Evolutionary conservation across 2,888 invertebrate species (phyloP), one percentile per base, ranked within the genome.

Genomic region (Chrysotoxum bicinctum): DNA sequence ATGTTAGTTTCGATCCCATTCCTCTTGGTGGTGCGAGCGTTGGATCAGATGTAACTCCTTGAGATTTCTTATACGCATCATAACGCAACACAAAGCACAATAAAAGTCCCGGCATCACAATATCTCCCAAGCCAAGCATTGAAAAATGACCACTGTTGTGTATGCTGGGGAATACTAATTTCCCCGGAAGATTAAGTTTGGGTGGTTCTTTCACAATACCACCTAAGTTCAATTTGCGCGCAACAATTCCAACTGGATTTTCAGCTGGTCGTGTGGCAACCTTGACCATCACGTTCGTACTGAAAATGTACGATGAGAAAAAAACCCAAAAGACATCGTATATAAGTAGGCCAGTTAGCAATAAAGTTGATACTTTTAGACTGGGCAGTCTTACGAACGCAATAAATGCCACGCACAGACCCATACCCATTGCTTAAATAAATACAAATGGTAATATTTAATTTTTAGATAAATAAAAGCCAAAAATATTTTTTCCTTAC

Each of bases 251-350:
- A 90, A 98, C 97, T 0, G 97, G 97, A 93, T 97, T 97, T 90
- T 97, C 97, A 12, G 97, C 97, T 40, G 97, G 97, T 90, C 97
- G 93, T 74, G 95, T 96, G 75, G 96, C 96, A 87, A 96, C 96
- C 93, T 98, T 98, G 87, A 99, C 98, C 99, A 99, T 99, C 88
- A 99, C 99, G 91, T 99, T 99, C 90, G 99, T 97, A 93, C 98
- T 98, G 93, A 99, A 99, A 91, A 99, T 98, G 92, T 98, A 98
- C 0, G 98, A 98, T 3, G 98, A 98, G 93, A 98, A 99, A 93
- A 99, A 99, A 68, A 99, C 98, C 98, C 99, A 99, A 93, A 99
- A 99, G 48, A 99, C 98, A 92, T 99, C 99, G 92, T 99, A 99
- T 77, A 98, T 96, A 83, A 98, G 94, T 88, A 98, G 93, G 35